Evolutionary conservation across 2,113 vertebrate genomes (phyloP).

Genomic region (Bos taurus): ARS-UCD2.0 NC_037331.1:106266501-106267000

Average conservation of each 20-base stretch:
- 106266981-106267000: not conserved
- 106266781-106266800: not conserved
- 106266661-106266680: not conserved
- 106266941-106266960: not conserved
- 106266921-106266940: not conserved
- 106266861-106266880: not conserved
- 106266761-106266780: not conserved
- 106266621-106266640: not conserved
- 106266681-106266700: not conserved
- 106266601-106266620: not conserved
- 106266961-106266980: not conserved
- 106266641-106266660: not conserved
- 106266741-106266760: not conserved
- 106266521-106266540: rapidly evolving
- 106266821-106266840: not conserved
- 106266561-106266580: not conserved
- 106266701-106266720: not conserved
- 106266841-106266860: not conserved
- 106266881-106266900: not conserved
- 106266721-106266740: not conserved
- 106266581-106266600: not conserved
- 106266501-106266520: not conserved
- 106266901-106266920: not conserved
- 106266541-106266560: not conserved
- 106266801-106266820: not conserved